Base-by-base conservation (phyloP, 1,140 invertebrate species). In the Drosophila rufa region DNA sequence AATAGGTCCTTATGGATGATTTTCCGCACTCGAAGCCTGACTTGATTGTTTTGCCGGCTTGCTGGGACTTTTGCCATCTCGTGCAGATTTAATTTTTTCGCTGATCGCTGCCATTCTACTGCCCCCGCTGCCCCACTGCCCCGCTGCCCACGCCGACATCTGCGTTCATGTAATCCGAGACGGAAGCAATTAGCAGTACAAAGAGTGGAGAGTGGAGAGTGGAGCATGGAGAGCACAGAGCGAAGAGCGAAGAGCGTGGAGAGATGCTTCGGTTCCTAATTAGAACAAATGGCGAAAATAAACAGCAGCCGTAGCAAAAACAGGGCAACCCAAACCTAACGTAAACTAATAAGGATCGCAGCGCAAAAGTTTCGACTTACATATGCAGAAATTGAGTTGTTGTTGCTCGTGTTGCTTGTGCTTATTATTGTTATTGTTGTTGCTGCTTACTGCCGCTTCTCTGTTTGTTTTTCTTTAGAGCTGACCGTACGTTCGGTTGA, bases 261-360 rank as follows among this genome's bases (percentile, higher is more conserved):
- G 46, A 50, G 65, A 47, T 58, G 69, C 66, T 71, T 58, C 30
- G 82, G 75, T 75, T 68, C 67, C 67, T 70, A 84, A 84, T 84
- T 84, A 84, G 80, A 85, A 85, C 82, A 85, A 84, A 84, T 85
- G 81, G 82, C 77, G 53, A 81, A 85, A 84, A 84, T 73, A 84
- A 84, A 84, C 81, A 85, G 66, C 60, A 46, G 71, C 17, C 45
- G 45, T 36, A 14, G 27, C n/a, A 56, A 56, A 53, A 27, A 69
- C 59, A 62, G 77, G 38, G 42, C 61, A 64, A 81, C 80, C 66
- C 45, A 82, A 80, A 77, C 59, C 67, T 81, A 83, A 83, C 69
- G 81, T 84, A 85, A 83, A 80, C 81, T 80, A 84, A 84, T 84
- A 80, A 84, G 82, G 81, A 84, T 83, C 82, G 81, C 61, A 40